phyloP scores from a whole-genome alignment of 2,888 invertebrate species.

The Elegia similella region DNA sequence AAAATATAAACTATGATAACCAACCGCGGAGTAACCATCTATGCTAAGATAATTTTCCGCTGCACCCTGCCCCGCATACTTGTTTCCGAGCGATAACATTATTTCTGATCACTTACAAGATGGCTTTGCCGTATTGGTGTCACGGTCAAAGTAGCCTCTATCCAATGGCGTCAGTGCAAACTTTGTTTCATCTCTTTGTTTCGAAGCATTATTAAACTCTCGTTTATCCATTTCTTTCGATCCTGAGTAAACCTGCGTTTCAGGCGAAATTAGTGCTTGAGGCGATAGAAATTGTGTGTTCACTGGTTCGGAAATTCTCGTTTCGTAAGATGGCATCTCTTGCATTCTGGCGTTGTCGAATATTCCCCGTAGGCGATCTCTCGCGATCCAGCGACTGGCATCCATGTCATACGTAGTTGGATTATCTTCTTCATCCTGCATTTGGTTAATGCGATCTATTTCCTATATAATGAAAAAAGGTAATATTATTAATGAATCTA shows the following conservation, averaged over 20 bases:
- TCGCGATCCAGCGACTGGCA: conserved; percentile 33
- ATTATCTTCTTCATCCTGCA: conserved; percentile 35
- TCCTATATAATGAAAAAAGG: conserved; percentile 38
- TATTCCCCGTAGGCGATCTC: conserved; percentile 31
- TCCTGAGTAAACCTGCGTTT: not conserved
- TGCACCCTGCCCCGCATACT: too few relatives aligned
- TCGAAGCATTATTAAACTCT: not conserved
- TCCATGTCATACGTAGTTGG: conserved; percentile 34
- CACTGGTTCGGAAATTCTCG: not conserved
- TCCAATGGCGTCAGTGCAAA: conserved; percentile 56
- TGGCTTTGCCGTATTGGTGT: conserved; percentile 20
- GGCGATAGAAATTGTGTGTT: not conserved
- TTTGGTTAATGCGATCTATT: conserved; percentile 49
- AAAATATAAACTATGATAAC: too few relatives aligned
- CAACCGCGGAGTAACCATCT: too few relatives aligned
- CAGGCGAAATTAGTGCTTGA: not conserved
- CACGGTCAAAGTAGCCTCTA: conserved; percentile 44
- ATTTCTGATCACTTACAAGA: conserved; percentile 38
- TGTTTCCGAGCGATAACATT: not conserved
- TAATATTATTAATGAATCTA: too few relatives aligned
- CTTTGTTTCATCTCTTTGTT: conserved; percentile 27
- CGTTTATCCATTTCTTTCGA: conserved; percentile 10
- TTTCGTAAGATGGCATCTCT: not conserved
- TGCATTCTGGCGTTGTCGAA: conserved; percentile 17
- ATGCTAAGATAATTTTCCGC: too few relatives aligned